Evolutionary conservation across 2,113 vertebrate species (phyloP), one percentile per base, ranked within the genome.

Genomic region (Lipotes vexillifer): DNA sequence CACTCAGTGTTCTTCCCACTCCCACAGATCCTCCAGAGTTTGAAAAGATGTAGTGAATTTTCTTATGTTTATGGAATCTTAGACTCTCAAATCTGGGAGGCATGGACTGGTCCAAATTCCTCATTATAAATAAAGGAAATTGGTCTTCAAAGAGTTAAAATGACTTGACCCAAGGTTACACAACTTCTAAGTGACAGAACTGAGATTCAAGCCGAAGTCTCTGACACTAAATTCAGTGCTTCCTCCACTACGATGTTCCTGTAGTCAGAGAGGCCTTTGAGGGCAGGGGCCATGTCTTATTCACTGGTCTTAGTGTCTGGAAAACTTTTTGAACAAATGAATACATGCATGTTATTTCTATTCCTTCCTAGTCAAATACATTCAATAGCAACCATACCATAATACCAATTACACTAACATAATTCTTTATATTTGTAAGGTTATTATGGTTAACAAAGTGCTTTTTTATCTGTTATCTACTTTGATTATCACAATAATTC

Each of bases 21-120:
- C 6, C 36, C 36, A 90, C 29, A 44, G 33, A 69, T 66, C 20
- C 23, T 68, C 52, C 86, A 27, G 68, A 87, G 17, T 92, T 87
- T 90, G 63, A 86, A 92, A 96, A 90, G 27, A 66, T 88, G 20
- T 3, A 21, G 5, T 84, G 15, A 72, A 46, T 95, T 96, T 97
- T 93, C n/a, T 78, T 71, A 61, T 31, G 41, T 80, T 72, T 52
- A 61, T 89, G 20, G 41, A 95, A 68, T 88, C 18, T 29, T 69
- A 83, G 68, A 86, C 38, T 88, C 25, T 71, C n/a, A 85, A 17
- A 95, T 13, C 49, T 92, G 9, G 55, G 74, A 68, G 11, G 31
- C 23, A 80, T 84, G 55, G 33, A 14, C 38, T 74, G 14, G 11
- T 63, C 23, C 69, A 94, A 46, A 21, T 66, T n/a, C 6, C 31